phyloP scores from a whole-genome alignment of 2,797 vertebrate species.

The Sylvilagus floridanus region DNA sequence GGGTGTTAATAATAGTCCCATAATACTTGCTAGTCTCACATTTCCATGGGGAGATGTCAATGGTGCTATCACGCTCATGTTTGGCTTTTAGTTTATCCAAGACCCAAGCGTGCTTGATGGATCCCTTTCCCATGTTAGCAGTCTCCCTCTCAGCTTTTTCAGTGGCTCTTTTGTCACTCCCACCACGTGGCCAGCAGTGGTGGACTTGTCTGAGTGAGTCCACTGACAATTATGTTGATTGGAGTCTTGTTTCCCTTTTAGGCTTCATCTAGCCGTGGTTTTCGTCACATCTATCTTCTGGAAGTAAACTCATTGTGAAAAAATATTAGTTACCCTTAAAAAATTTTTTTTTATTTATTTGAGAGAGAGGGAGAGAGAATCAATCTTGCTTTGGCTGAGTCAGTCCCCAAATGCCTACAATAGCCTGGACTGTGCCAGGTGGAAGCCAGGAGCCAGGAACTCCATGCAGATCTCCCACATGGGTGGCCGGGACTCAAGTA shows the following conservation, averaged over 20 bases:
- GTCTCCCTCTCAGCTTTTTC: neutral
- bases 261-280: neutral
- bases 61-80: neutral
- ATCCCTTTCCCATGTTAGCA: neutral
- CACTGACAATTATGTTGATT: neutral
- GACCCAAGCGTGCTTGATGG: neutral
- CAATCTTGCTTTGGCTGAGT: too few species aligned
- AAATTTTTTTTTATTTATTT: too few species aligned
- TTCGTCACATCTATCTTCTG: neutral
- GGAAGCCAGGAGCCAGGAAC: too few species aligned
- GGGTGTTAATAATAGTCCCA: neutral
- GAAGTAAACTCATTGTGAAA: neutral
- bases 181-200: neutral
- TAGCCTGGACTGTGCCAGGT: too few species aligned
- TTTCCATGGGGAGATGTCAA: neutral
- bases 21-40: neutral
- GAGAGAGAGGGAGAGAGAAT: too few species aligned
- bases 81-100: neutral
- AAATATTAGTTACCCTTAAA: neutral
- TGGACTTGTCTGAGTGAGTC: neutral
- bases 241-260: neutral
- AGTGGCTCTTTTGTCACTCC: neutral
- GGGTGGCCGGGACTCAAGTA: too few species aligned
- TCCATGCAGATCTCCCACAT: too few species aligned
- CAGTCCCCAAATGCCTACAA: too few species aligned